Conservation (phyloP, 2,797 vertebrate genomes). For the Hirundo rustica region DNA sequence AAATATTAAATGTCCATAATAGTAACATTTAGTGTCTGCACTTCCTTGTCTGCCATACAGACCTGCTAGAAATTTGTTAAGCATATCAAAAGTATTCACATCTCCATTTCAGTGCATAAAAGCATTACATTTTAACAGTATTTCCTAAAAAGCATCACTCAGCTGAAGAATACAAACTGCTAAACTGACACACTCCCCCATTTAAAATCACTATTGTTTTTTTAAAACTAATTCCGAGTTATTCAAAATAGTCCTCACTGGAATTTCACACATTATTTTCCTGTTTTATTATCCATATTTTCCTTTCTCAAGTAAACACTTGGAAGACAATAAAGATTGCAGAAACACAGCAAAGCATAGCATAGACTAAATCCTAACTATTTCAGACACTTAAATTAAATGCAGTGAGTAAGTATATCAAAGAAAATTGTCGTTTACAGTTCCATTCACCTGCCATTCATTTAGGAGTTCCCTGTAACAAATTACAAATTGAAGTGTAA, state of each 20-base stretch:
- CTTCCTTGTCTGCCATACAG: background rate
- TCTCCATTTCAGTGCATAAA: background rate
- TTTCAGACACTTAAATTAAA: background rate
- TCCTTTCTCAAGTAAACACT: background rate
- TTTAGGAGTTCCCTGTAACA: background rate
- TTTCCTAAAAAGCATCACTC: background rate
- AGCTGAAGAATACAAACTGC: background rate
- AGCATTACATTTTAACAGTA: background rate
- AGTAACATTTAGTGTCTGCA: background rate
- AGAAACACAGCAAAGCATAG: background rate
- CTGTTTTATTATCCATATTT: background rate
- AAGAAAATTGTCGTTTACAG: background rate
- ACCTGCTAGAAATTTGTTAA: background rate
- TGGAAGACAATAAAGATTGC: background rate
- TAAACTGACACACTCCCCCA: background rate
- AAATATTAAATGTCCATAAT: background rate
- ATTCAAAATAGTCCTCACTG: background rate
- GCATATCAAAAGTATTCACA: background rate
- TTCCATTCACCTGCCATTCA: background rate
- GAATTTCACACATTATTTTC: background rate
- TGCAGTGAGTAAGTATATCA: background rate
- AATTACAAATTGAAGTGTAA: background rate
- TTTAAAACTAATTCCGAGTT: background rate
- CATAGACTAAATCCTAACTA: background rate
- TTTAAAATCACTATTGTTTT: background rate